Base-by-base conservation (phyloP, 2,113 vertebrate species). In the Anser cygnoides region DNA sequence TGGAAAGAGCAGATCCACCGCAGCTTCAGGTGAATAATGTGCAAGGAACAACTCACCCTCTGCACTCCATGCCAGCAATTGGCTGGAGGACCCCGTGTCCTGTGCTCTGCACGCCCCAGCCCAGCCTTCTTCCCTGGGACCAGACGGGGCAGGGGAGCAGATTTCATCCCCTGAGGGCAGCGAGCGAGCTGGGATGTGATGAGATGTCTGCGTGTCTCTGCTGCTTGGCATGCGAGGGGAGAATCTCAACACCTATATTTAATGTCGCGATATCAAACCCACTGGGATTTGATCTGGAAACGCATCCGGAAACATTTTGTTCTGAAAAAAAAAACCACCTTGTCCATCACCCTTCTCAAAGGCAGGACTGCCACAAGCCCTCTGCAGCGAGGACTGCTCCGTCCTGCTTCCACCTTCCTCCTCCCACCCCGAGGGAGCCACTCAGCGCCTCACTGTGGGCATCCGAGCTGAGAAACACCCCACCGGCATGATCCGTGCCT, bases 1-100 rank as follows among this genome's bases (percentile, higher is more conserved):
- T 52, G 35, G 35, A 67, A 75, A 43, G 39, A 77, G 29, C 1
- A 0, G 49, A 21, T 63, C 41, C 18, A 4, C 33, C 43, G 29
- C 2, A 15, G 35, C 39, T 75, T 39, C n/a, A 29, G 8, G 44
- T 31, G 44, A 71, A 22, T 33, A 23, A 59, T 1, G 58, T 18
- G 18, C 4, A 33, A 57, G 44, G 35, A 37, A 5, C 18, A 28
- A 31, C 82, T 54, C 37, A 39, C 8, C 6, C 26, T 50, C 68
- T 31, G 41, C 35, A 22, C 41, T 44, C n/a, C 44, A 14, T 35
- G 80, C 21, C 35, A 55, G 22, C 52, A 35, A 9, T 0, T 2
- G 1, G 28, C 28, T 35, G 44, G 66, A 72, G 76, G 65, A 18
- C 21, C 31, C n/a, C 10, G 11, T 0, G 0, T 13, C 17, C 6